Conservation (phyloP, 2,113 vertebrate species). For the Haemorhous mexicanus region DNA sequence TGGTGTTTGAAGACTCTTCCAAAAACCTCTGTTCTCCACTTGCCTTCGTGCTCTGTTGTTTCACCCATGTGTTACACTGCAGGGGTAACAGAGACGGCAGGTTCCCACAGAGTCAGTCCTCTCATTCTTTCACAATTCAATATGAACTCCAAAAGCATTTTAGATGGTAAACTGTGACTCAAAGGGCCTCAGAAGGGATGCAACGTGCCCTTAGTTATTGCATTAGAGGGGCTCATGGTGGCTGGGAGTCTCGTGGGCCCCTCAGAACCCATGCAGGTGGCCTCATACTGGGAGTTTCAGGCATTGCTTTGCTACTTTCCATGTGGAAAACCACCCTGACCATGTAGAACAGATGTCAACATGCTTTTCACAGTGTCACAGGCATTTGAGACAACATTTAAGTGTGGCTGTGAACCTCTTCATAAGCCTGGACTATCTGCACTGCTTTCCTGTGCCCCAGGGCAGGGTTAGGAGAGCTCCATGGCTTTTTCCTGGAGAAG, state of each 20-base stretch:
- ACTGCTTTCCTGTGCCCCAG: not conserved
- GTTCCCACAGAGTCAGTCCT: not conserved
- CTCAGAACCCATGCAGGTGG: not conserved
- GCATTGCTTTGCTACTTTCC: not conserved
- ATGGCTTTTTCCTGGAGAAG: not conserved
- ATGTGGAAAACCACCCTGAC: not conserved
- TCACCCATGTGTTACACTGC: fast-evolving
- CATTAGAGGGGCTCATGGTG: not conserved
- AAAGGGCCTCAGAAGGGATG: not conserved
- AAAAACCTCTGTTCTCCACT: not conserved
- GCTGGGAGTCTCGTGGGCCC: not conserved
- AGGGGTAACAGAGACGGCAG: fast-evolving
- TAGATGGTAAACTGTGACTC: not conserved
- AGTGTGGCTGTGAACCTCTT: not conserved
- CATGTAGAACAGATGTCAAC: not conserved
- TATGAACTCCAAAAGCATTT: not conserved
- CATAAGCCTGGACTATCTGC: not conserved
- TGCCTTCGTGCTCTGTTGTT: not conserved
- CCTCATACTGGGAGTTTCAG: not conserved
- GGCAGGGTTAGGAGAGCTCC: not conserved
- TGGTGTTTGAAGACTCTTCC: not conserved
- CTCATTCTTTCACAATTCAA: not conserved
- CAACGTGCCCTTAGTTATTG: not conserved
- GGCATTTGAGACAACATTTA: fast-evolving
- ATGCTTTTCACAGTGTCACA: not conserved